These are phyloP conservation scores for Deilephila porcellus DNA, from an alignment of 2,888 invertebrate genomes.

Conservation along the genomic window DNA sequence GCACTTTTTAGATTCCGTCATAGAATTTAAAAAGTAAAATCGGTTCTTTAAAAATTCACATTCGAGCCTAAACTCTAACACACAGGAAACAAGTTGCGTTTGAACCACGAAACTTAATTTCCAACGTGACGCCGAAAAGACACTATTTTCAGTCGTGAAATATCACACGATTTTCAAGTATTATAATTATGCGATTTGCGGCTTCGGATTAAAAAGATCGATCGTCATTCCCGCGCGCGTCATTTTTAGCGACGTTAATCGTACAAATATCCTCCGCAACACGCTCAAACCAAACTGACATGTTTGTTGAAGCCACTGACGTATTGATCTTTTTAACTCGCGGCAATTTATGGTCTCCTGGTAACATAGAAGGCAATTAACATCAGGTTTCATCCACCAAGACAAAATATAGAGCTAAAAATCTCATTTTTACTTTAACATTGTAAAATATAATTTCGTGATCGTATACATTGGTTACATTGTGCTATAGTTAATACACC, in stretches of 20 bases:
- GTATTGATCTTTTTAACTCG: constrained; percentile 44
- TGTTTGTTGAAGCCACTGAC: constrained; percentile 30
- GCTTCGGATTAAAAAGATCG: constrained; percentile 55
- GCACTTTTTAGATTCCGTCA: constrained; percentile 6
- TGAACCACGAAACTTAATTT: constrained; percentile 56
- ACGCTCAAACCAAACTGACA: constrained; percentile 36
- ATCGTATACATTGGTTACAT: constrained; percentile 85
- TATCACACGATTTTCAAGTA: constrained; percentile 61
- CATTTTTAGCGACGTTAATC: constrained; percentile 33
- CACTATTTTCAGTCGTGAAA: constrained; percentile 71
- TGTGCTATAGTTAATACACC: constrained; percentile 83
- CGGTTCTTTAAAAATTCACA: neutral
- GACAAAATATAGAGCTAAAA: constrained; percentile 81
- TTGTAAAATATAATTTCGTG: constrained; percentile 82
- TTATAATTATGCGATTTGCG: constrained; percentile 58
- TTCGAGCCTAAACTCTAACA: neutral
- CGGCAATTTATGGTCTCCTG: constrained; percentile 69
- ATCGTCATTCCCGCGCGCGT: neutral
- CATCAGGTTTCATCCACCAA: constrained; percentile 68
- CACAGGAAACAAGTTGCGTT: constrained; percentile 25
- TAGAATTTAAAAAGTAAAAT: constrained; percentile 9
- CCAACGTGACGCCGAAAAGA: constrained; percentile 55
- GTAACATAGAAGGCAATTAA: constrained; percentile 76
- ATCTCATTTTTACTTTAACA: constrained; percentile 77
- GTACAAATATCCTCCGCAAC: constrained; percentile 4